A percentile compares a stretch with the other conserved stretches of the same genome.
phyloP scores from a whole-genome alignment of 2,888 invertebrate genomes.

The Aphodius granarius region DNA sequence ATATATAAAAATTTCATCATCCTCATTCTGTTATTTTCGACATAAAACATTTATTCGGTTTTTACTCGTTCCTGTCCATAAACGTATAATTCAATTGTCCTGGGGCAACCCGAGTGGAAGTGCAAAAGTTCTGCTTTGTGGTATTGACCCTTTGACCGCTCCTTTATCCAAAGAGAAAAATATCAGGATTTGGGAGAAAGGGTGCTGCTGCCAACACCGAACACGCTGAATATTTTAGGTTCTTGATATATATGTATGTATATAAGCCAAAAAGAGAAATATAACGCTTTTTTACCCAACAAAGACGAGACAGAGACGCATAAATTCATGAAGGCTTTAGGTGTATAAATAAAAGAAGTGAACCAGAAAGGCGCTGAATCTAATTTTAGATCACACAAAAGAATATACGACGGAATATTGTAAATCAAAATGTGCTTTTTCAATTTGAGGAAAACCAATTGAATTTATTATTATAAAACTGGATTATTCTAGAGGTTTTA shows the following conservation, averaged over 20 bases:
- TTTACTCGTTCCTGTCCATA: slow-evolving; percentile 23
- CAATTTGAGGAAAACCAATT: not conserved
- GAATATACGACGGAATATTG: not conserved
- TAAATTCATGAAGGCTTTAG: not conserved
- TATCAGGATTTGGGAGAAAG: not conserved
- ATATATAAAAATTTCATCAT: not conserved
- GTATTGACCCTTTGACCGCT: slow-evolving; percentile 8
- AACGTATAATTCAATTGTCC: slow-evolving; percentile 32
- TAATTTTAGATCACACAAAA: not conserved
- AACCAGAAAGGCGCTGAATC: not conserved
- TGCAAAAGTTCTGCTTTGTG: not conserved
- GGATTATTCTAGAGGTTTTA: not conserved
- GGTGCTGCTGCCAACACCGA: not conserved
- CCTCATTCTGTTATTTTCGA: not conserved
- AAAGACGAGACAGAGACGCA: not conserved
- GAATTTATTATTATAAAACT: not conserved
- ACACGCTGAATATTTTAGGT: slow-evolving; percentile 23
- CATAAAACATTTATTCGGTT: slow-evolving; percentile 22
- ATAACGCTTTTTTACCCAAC: not conserved
- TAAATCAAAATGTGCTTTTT: not conserved
- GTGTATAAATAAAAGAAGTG: not conserved
- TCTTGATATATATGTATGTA: not conserved
- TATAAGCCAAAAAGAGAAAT: not conserved
- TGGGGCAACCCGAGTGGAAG: not conserved
- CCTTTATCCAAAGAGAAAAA: not conserved